Evolutionary conservation across 2,888 invertebrate species (phyloP), one percentile per base, ranked within the genome.

Genomic region (Uropetala carovei): DNA sequence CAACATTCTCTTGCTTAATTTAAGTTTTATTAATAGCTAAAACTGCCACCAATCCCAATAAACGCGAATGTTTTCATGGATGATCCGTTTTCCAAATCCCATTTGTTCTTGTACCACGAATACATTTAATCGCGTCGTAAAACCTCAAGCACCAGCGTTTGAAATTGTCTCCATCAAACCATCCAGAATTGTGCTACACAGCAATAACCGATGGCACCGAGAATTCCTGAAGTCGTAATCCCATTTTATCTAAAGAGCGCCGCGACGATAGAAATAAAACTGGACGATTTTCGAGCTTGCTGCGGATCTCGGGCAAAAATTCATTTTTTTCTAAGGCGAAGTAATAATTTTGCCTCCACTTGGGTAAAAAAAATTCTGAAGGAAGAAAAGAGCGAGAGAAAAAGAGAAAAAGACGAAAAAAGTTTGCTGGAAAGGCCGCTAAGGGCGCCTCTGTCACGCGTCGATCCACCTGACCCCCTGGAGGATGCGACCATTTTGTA

Each of bases 141-240:
- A 75, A 75, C 22, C 75, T 75, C 75, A 27, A 22, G 75, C 22
- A 27, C 75, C 13, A 75, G 27, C 75, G 4, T 27, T 75, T 18
- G 27, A 75, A 75, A 75, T 27, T 75, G n/a, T 75, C 75, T 75
- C 22, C 75, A 75, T 75, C 22, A 75, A 75, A 75, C 27, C 75
- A 27, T 75, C 22, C 22, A 22, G 22, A 75, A 75, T 22, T 27
- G 27, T 13, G 75, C 75, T 22, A 27, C 7, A 75, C 75, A 27
- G 16, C 5, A 43, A 43, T 43, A 9, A 22, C 22, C 75, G 75
- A 22, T 68, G 10, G 0, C 22, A 18, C 22, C 68, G 68, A 18
- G 11, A 68, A 68, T 68, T n/a, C 22, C 22, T 11, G 75, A 75
- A 22, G 27, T 75, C 75, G 27, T 75, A 75, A 27, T 75, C 75